phyloP scores from a whole-genome alignment of 2,888 invertebrate species.

The Drosophila borborema region DNA sequence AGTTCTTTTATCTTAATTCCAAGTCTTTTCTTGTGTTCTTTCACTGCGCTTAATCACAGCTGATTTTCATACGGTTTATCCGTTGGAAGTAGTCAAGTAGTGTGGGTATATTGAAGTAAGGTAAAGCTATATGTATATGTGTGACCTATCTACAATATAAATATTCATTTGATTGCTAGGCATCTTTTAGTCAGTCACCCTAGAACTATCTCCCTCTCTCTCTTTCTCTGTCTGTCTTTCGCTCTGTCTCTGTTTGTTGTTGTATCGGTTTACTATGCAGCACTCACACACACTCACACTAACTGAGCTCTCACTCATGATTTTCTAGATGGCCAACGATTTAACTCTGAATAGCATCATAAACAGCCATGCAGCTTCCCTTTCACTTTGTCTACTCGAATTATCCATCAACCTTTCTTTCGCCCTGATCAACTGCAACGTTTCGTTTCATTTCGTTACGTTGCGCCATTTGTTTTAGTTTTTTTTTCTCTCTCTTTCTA shows the following conservation, averaged over 20 bases:
- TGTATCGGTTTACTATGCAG: background rate
- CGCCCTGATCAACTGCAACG: constrained; percentile 28
- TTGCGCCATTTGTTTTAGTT: constrained; percentile 20
- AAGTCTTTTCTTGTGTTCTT: constrained; percentile 31
- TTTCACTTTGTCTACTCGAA: constrained; percentile 44
- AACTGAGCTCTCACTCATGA: constrained; percentile 32
- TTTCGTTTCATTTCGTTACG: constrained; percentile 6
- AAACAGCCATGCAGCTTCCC: constrained; percentile 13
- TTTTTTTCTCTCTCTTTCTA: constrained; percentile 2
- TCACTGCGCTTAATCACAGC: constrained; percentile 30
- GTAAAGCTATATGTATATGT: background rate
- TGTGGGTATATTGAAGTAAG: background rate
- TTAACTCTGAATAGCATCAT: constrained; percentile 24
- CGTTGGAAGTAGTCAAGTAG: background rate
- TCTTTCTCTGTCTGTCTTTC: background rate
- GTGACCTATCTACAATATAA: background rate
- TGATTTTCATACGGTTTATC: background rate
- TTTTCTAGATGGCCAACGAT: constrained; percentile 31
- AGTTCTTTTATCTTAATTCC: constrained; percentile 35
- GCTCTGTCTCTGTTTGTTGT: background rate
- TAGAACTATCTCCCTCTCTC: too few relatives aligned
- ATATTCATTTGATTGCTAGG: background rate
- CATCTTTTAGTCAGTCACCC: background rate
- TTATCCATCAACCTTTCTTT: constrained; percentile 36
- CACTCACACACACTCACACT: background rate